Percentiles rank a stretch among this genome's conserved stretches.
Conservation (phyloP, 2,797 vertebrate species). For the Hippoglossus hippoglossus region DNA sequence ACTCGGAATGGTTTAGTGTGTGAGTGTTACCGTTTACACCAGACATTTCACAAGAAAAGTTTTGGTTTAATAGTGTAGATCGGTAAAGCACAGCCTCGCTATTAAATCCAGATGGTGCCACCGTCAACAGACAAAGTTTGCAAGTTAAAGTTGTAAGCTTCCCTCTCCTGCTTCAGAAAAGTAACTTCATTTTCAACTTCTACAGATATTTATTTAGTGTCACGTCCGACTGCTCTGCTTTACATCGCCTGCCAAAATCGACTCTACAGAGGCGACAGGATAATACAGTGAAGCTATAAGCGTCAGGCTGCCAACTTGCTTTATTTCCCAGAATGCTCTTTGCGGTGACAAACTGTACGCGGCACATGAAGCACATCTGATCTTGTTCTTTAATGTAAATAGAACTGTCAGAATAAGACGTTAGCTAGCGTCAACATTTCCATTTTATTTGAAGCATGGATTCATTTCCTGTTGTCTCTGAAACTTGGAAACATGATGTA, state of each 20-base stretch:
- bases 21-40: too few relatives aligned
- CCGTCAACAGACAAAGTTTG: too few relatives aligned
- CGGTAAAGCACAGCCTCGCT: too few relatives aligned
- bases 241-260: slow-evolving; percentile 24
- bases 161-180: background rate
- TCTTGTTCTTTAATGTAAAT: background rate
- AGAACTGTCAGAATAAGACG: background rate
- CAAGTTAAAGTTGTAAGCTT: background rate
- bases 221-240: slow-evolving; percentile 30
- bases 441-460: too few relatives aligned
- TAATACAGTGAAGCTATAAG: slow-evolving; percentile 23
- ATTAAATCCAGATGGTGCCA: too few relatives aligned
- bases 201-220: slow-evolving; percentile 25
- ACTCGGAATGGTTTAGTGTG: too few relatives aligned
- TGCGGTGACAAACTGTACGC: background rate
- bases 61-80: too few relatives aligned
- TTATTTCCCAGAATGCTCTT: slow-evolving; percentile 36
- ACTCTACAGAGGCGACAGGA: slow-evolving; percentile 15
- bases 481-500: background rate
- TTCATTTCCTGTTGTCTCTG: too few relatives aligned
- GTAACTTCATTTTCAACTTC: slow-evolving; percentile 15
- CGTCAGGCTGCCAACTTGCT: slow-evolving; percentile 29
- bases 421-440: too few relatives aligned
- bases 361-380: background rate
- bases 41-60: too few relatives aligned